phyloP scores from a whole-genome alignment of 2,888 invertebrate species.

The Coleophora deauratella region DNA sequence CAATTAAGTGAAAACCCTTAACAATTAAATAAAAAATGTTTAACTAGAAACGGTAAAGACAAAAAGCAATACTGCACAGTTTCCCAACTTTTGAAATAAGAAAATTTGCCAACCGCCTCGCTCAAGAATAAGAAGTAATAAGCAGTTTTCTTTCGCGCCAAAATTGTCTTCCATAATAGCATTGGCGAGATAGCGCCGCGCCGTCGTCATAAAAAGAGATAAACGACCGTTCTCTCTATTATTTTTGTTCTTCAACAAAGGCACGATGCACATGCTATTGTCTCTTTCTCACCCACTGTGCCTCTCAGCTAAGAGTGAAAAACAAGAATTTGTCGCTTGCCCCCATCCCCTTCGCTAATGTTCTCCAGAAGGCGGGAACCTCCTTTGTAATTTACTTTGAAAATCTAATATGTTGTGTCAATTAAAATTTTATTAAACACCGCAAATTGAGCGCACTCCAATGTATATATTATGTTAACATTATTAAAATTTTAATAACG shows the following conservation, averaged over 20 bases:
- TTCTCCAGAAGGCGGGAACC: constrained; percentile 52
- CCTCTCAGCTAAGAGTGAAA: constrained; percentile 53
- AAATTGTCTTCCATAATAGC: constrained; percentile 74
- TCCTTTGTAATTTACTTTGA: constrained; percentile 65
- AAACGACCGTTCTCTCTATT: constrained; percentile 73
- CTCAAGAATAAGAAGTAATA: constrained; percentile 69
- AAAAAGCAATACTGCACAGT: constrained; percentile 11
- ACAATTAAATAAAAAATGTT: no score
- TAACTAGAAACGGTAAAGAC: constrained; percentile 12
- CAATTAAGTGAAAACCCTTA: no score
- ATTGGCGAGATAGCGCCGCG: constrained; percentile 60
- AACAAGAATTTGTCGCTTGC: constrained; percentile 65
- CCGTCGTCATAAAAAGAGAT: constrained; percentile 71
- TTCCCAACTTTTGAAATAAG: constrained; percentile 22
- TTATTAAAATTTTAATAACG: constrained; percentile 61
- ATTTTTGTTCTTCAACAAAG: constrained; percentile 72
- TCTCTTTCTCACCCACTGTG: constrained; percentile 44
- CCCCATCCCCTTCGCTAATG: constrained; percentile 62
- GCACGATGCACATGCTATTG: constrained; percentile 67
- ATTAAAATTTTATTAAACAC: constrained; percentile 67
- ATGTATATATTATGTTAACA: constrained; percentile 42
- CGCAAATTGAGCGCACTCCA: constrained; percentile 43
- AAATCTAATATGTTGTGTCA: constrained; percentile 64
- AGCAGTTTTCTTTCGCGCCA: constrained; percentile 74
- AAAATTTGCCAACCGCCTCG: constrained; percentile 44